These are phyloP conservation scores for Agonopterix heracliana DNA, from an alignment of 2,888 invertebrate genomes.

Conservation along the genomic window DNA sequence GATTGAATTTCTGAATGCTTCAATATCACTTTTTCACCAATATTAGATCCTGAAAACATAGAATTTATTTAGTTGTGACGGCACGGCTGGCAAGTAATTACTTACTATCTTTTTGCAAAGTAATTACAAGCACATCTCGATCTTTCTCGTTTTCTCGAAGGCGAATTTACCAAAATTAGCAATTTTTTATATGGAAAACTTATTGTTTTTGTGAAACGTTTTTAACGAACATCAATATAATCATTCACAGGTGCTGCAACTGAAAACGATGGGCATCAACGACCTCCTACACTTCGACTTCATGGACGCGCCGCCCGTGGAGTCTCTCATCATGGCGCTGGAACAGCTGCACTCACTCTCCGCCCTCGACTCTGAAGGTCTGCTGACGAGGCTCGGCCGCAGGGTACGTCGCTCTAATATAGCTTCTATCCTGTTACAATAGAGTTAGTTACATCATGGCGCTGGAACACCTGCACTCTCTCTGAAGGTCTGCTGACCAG, in stretches of 20 bases:
- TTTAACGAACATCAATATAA: neutral
- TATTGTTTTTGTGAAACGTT: neutral
- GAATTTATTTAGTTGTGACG: no score
- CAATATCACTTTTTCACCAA: no score
- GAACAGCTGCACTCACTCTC: slow-evolving; percentile 97
- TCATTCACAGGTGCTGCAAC: slow-evolving; percentile 86
- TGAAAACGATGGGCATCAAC: slow-evolving; percentile 99
- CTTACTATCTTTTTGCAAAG: no score
- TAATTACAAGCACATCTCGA: no score
- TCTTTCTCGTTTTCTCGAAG: no score
- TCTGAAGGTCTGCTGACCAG: slow-evolving; percentile 91
- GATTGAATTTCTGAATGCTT: no score
- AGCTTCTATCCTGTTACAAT: no score
- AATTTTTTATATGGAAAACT: no score
- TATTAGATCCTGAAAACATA: no score
- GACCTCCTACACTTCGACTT: slow-evolving; percentile 99
- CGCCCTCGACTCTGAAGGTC: slow-evolving; percentile 96
- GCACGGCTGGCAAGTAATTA: no score
- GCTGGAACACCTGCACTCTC: slow-evolving; percentile 96
- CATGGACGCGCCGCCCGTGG: slow-evolving; percentile 99
- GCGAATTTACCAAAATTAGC: no score
- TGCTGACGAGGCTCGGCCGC: slow-evolving; percentile 87
- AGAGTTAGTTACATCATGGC: slow-evolving; percentile 84
- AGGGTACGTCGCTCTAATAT: slow-evolving; percentile 59
- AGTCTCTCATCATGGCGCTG: slow-evolving; percentile 97